Base-by-base conservation (phyloP, 2,888 invertebrate genomes). In the Ennomos quercinarius region DNA sequence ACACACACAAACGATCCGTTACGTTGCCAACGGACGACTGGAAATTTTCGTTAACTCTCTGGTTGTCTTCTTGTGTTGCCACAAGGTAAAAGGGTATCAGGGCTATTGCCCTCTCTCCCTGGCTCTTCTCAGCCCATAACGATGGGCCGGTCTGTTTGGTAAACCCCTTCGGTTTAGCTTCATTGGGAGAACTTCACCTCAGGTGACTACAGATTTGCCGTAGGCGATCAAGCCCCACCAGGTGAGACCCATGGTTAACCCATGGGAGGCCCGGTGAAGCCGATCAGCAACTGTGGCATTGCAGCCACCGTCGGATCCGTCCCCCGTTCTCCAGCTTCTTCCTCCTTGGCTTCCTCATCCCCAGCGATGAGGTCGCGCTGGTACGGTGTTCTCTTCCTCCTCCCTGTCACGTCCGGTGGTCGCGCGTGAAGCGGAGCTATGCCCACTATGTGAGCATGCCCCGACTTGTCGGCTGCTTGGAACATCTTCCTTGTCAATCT, bases 181-280 rank as follows among this genome's bases (percentile, higher is more conserved):
- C 17, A 2, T 17, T 3, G 1, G 17, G 17, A 17, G 17, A 3
- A 17, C 3, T 17, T 17, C 17, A 17, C 17, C 17, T 17, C 17
- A 1, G 17, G 17, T 17, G 17, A 17, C 17, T 17, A 17, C 17
- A 17, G 3, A 17, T 1, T 17, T 1, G 91, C 84, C 42, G 93
- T 17, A 73, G 11, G 38, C 34, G 35, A 17, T 41, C 35, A 40
- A 5, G 10, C 12, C 40, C 40, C 13, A 27, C 40, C 40, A n/a
- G 13, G 10, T 27, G 34, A 49, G 17, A 27, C 10, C n/a, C 10
- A 10, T 40, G 13, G 40, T 34, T 42, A 42, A 17, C 41, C 9
- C 41, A 41, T 8, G 41, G 13, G 27, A 13, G 34, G 37, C 41
- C 36, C n/a, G n/a, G 12, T 12, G 35, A n/a, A 17, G 17, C 34